These are phyloP conservation scores for Perizoma affinitatum DNA, from an alignment of 2,888 invertebrate species.

Conservation along the genomic window DNA sequence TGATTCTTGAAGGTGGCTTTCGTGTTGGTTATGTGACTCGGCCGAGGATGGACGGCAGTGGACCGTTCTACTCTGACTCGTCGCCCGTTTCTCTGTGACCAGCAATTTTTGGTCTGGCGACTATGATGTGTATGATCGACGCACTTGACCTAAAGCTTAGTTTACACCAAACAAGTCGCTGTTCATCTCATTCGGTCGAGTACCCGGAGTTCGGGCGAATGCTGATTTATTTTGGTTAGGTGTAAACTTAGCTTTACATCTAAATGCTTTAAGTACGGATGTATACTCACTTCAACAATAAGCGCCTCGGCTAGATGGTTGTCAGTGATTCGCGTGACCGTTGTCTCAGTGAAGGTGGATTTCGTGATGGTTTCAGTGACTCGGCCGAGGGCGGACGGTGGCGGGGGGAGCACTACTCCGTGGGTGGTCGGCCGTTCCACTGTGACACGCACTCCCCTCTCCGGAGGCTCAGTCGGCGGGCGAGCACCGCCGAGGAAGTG, in stretches of 20 bases:
- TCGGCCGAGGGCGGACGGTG: conserved; percentile 92
- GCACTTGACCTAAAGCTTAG: no score
- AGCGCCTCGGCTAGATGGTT: conserved; percentile 94
- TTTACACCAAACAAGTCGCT: no score
- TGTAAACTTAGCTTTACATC: no score
- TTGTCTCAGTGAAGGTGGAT: conserved; percentile 97
- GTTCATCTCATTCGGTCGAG: no score
- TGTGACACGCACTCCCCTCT: conserved; percentile 90
- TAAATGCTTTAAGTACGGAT: not conserved
- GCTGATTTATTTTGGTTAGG: no score
- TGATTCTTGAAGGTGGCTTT: conserved; percentile 97
- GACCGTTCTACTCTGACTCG: no score
- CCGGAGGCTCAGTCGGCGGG: conserved; percentile 55
- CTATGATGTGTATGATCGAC: no score
- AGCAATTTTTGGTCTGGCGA: no score
- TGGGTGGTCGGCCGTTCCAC: conserved; percentile 88
- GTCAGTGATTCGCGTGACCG: conserved; percentile 96
- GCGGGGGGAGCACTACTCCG: conserved; percentile 90
- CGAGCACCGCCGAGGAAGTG: conserved; percentile 88
- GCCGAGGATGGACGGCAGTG: not conserved
- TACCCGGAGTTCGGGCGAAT: no score
- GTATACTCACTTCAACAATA: conserved; percentile 92
- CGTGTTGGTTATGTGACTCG: conserved; percentile 90
- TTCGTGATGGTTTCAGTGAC: conserved; percentile 98
- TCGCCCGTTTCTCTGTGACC: no score